phyloP scores from a whole-genome alignment of 2,797 vertebrate genomes.

The Syncerus caffer region DNA sequence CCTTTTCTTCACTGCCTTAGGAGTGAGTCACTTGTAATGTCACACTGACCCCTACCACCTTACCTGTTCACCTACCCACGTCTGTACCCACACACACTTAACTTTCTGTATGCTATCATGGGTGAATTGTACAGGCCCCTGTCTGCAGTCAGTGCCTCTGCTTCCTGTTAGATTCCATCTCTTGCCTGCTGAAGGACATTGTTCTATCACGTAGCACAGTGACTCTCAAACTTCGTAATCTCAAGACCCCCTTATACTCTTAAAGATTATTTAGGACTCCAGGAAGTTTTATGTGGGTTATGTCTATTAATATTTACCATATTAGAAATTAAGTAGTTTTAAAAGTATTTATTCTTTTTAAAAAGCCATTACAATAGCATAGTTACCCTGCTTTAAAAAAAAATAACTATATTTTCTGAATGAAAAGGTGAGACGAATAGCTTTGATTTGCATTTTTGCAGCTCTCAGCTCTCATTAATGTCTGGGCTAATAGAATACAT shows the following conservation, averaged over 20 bases:
- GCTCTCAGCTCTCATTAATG: slow-evolving; percentile 7
- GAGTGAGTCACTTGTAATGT: not conserved
- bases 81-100: not conserved
- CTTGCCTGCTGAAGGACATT: not conserved
- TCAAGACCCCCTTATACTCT: not conserved
- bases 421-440: not conserved
- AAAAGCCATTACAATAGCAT: slow-evolving; percentile 18
- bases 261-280: slow-evolving; percentile 17
- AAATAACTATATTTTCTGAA: slow-evolving; percentile 12
- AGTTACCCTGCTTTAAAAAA: slow-evolving; percentile 15
- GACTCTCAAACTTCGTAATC: not conserved
- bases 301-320: not conserved
- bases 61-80: not conserved
- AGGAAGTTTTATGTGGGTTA: slow-evolving; percentile 5
- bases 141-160: not conserved
- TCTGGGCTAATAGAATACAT: not conserved
- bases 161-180: not conserved
- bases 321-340: slow-evolving; percentile 40
- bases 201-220: not conserved
- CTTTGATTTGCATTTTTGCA: slow-evolving; percentile 31
- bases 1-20: not conserved
- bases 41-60: not conserved
- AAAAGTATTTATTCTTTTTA: slow-evolving; percentile 22
- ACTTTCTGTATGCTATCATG: not conserved
- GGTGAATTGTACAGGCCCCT: not conserved